Evolutionary conservation across 2,888 invertebrate species (phyloP).

Genomic region (Norana najaformis): DNA sequence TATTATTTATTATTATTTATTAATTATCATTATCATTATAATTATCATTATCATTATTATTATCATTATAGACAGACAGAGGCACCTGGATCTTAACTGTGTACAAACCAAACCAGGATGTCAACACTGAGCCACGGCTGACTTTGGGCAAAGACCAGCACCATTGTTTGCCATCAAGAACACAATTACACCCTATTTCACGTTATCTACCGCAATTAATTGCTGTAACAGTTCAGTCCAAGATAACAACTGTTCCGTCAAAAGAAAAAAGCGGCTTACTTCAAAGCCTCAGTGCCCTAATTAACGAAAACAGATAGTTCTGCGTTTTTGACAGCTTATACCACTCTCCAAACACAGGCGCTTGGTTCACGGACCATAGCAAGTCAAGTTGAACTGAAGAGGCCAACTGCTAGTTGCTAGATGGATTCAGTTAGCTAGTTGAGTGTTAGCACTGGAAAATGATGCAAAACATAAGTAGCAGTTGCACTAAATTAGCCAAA

Average conservation of each 20-base stretch:
- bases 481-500: background rate
- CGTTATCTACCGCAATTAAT: background rate
- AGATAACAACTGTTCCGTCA: background rate
- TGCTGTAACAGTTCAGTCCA: background rate
- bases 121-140: background rate
- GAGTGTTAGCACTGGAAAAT: background rate
- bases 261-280: background rate
- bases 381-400: background rate
- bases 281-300: background rate
- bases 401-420: too few species aligned
- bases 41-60: too few species aligned
- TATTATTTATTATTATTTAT: too few species aligned
- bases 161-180: background rate
- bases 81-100: background rate
- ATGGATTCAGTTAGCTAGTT: background rate
- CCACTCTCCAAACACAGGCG: background rate
- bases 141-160: background rate
- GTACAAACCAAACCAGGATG: background rate
- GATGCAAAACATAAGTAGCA: background rate
- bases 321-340: background rate
- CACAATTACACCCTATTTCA: background rate
- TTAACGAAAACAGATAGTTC: background rate
- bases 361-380: too few species aligned
- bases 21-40: too few species aligned
- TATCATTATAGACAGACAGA: too few species aligned